Base-by-base conservation (phyloP, 2,888 invertebrate genomes). In the Thera britannica region DNA sequence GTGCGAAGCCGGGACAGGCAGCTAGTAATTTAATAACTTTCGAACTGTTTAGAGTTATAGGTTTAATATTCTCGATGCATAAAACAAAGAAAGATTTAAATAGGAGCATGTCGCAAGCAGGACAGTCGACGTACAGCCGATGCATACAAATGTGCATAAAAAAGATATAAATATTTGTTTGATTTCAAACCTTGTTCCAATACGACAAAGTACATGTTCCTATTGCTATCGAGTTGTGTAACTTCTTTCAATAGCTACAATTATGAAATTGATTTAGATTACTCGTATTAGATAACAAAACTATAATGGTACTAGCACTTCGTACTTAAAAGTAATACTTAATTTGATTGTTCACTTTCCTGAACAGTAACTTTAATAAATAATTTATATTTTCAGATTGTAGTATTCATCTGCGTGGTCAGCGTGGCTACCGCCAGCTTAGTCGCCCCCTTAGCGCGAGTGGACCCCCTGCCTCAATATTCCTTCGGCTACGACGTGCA, bases 401-500 rank as follows among this genome's bases (percentile, higher is more conserved):
- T 94, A 89, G 85, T 93, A 87, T 91, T 94, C 83, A 90, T 93
- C 83, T 89, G 90, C 81, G 67, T 88, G 74, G 77, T 90, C 57
- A 86, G 90, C 70, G 86, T 84, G 23, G 90, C 86, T 68, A 79
- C 84, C 72, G 90, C 91, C 52, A 89, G 92, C 76, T 78, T 92
- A 51, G 73, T 90, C 52, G 90, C 86, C 1, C 88, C 93, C 0
- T 64, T 86, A 0, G 88, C 89, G 0, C 85, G 87, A n/a, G 75
- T 87, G 1, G 93, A 93, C 76, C 90, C 92, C 7, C 65, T 88
- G 1, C 95, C 95, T 0, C 95, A 95, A 76, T 95, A 95, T 84
- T 93, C 94, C 4, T 95, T 90, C 83, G 94, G 94, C 3, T 95
- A 95, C 77, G 94, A 95, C 77, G 94, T 95, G 1, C 94, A 95